Base-by-base conservation (phyloP, 2,888 invertebrate species). In the Clitarchus hookeri region DNA sequence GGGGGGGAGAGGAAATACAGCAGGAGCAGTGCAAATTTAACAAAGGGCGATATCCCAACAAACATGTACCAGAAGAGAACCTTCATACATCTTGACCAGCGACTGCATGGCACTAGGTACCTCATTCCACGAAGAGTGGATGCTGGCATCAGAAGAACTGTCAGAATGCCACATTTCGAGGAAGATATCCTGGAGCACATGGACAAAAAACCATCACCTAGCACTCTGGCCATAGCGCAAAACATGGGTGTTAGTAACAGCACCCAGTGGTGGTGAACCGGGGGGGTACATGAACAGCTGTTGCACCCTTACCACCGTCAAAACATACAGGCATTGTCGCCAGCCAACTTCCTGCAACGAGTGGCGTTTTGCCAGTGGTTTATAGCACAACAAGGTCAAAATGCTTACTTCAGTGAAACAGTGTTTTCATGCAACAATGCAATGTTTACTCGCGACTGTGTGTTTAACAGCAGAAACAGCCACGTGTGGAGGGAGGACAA, bases 291-390 rank as follows among this genome's bases (percentile, higher is more conserved):
- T 6, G 85, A 85, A 83, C 3, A 85, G 44, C 48, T n/a, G 36
- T n/a, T 84, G n/a, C n/a, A 84, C n/a, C 48, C 53, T 16, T 44
- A n/a, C 78, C 77, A 84, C 0, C 44, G 27, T 25, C 84, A 84
- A 25, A 65, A 4, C n/a, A n/a, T 44, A 11, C 84, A 84, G 26
- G 53, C 44, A 48, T 44, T 84, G 53, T 11, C 3, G 36, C 84
- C 44, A 84, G 84, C 0, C 23, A 12, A 84, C 44, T 84, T 84
- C 44, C 25, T 23, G 23, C 13, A 16, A 36, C 0, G 16, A n/a
- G 44, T 53, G 12, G 26, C 36, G 6, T 84, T 84, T 25, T 84
- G 84, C 44, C 16, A n/a, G 8, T 82, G 82, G 36, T 82, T 36
- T 44, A 44, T 82, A 44, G 23, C 23, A 27, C 19, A 48, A 48